A percentile compares a stretch with the other conserved stretches of the same genome.
These are phyloP conservation scores for Stegastes partitus DNA, from an alignment of 2,113 vertebrate species.

Conservation along the genomic window DNA sequence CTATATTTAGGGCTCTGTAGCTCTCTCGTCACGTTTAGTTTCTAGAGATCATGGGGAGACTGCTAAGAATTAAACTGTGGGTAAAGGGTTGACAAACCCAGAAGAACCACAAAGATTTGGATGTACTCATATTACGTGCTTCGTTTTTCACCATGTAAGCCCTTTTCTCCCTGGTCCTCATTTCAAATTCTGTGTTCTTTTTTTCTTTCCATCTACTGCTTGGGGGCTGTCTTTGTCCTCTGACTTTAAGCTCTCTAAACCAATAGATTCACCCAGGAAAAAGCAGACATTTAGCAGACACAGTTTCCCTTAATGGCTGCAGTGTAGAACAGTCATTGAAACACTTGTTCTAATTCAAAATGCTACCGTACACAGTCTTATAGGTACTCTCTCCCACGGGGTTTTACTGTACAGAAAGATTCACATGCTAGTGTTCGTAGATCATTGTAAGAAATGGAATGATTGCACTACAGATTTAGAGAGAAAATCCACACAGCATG, in stretches of 20 bases:
- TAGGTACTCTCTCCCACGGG: no score
- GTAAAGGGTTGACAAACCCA: neutral
- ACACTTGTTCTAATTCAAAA: no score
- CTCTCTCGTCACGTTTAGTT: slow-evolving; percentile 19
- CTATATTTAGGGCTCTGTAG: slow-evolving; percentile 66
- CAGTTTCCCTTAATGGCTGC: neutral
- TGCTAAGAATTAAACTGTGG: slow-evolving; percentile 25
- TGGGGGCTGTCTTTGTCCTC: slow-evolving; percentile 1
- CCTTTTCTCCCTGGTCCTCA: neutral
- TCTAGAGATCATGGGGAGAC: slow-evolving; percentile 34
- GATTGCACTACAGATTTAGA: no score
- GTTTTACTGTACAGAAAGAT: no score
- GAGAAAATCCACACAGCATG: no score
- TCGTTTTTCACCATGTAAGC: slow-evolving; percentile 22
- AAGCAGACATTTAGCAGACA: neutral
- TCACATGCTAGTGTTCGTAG: no score
- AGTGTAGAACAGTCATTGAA: no score
- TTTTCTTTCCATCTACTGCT: slow-evolving; percentile 15
- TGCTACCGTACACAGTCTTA: no score
- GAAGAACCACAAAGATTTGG: neutral
- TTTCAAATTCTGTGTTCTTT: neutral
- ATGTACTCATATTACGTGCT: slow-evolving; percentile 21
- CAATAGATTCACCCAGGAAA: slow-evolving; percentile 4
- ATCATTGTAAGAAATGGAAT: no score
- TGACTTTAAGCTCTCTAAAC: slow-evolving; percentile 7